These are phyloP conservation scores for Gerosis bhagava DNA, from an alignment of 2,888 invertebrate genomes.

Conservation along the genomic window DNA sequence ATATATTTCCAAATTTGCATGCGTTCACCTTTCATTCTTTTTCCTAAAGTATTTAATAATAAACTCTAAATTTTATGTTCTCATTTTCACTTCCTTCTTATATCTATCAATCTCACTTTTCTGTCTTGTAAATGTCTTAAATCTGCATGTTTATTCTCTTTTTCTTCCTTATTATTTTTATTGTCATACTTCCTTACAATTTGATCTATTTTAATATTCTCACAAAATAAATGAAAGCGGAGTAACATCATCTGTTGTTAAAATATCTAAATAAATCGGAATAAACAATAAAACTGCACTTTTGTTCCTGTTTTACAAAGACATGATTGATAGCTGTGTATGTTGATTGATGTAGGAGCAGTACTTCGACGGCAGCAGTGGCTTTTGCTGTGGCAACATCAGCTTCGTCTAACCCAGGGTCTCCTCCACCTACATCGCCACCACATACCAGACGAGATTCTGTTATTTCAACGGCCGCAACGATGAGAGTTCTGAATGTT, in stretches of 20 bases:
- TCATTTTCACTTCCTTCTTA: background rate
- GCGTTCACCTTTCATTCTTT: constrained; percentile 10
- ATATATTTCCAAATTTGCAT: constrained; percentile 7
- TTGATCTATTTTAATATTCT: background rate
- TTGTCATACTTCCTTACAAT: constrained; percentile 8
- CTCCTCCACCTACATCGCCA: constrained; percentile 79
- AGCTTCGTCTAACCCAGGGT: constrained; percentile 91
- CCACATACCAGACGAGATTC: constrained; percentile 83
- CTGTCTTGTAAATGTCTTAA: constrained; percentile 24
- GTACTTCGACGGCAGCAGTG: constrained; percentile 92
- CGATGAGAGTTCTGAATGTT: constrained; percentile 95
- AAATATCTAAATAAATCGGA: background rate
- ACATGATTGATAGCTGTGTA: constrained; percentile 15
- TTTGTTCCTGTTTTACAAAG: too few species aligned
- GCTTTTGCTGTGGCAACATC: constrained; percentile 97
- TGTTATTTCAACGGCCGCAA: constrained; percentile 95
- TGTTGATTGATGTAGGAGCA: constrained; percentile 85
- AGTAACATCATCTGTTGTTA: background rate
- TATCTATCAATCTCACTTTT: constrained; percentile 22
- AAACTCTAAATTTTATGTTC: constrained; percentile 1
- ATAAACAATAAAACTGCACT: background rate
- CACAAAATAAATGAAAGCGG: constrained; percentile 1
- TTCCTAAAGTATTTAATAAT: too few species aligned
- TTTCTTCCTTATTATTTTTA: constrained; percentile 22
- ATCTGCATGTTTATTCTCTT: constrained; percentile 29